phyloP scores from a whole-genome alignment of 1,140 invertebrate species.

The Metaphire vulgaris region DNA sequence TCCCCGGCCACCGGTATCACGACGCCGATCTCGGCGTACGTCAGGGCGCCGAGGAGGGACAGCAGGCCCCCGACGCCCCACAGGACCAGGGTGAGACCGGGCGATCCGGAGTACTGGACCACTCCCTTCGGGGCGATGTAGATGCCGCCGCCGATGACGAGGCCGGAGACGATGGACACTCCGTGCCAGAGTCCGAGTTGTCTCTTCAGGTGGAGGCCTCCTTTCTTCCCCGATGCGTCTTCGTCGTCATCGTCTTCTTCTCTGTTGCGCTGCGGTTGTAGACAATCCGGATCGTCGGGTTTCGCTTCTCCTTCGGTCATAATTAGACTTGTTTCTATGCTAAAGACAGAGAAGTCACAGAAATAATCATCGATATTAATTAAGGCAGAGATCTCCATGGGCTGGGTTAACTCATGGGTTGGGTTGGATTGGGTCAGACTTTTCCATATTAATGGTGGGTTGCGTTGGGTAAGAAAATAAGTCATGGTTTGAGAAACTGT shows the following conservation, averaged over 20 bases:
- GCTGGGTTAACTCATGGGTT: no score
- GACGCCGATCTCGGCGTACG: conserved; percentile 32
- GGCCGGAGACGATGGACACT: conserved; percentile 32
- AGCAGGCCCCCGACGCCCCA: conserved; percentile 71
- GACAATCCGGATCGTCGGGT: background rate
- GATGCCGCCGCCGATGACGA: conserved; percentile 64
- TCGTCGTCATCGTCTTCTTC: background rate
- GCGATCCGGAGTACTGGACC: conserved; percentile 67
- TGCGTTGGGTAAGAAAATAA: no score
- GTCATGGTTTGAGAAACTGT: no score
- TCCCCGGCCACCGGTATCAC: conserved; percentile 29
- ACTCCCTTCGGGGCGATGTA: conserved; percentile 89
- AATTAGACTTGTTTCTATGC: no score
- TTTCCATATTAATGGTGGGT: no score
- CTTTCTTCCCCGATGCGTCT: background rate
- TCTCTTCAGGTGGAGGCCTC: conserved; percentile 21
- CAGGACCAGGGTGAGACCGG: conserved; percentile 68
- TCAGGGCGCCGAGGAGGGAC: conserved; percentile 58
- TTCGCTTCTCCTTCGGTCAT: background rate
- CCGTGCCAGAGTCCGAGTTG: conserved; percentile 28
- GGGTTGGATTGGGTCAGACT: no score
- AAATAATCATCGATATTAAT: no score
- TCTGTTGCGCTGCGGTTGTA: background rate
- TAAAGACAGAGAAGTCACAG: no score
- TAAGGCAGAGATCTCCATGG: no score